Base-by-base conservation (phyloP, 2,113 vertebrate genomes). In the Sinosuthora webbiana region DNA sequence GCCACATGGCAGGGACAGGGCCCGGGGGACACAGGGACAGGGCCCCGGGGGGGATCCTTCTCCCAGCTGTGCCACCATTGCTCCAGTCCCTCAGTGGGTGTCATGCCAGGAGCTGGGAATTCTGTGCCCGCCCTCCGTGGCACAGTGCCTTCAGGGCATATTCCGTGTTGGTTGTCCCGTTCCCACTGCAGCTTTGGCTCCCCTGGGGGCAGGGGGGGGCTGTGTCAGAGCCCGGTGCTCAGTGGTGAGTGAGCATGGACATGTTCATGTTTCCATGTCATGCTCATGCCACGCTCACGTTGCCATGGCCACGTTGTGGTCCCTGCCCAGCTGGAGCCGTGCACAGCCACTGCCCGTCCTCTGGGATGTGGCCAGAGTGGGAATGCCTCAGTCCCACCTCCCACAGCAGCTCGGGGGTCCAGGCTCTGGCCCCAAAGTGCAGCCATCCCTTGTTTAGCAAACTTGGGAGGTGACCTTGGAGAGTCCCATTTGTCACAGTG, bases 161-260 rank as follows among this genome's bases (percentile, higher is more conserved):
- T 13, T 23, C 31, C 2, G 1, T 2, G 0, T 5, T 2, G 4
- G 18, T 6, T 6, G 0, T 15, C 28, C 42, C 1, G 0, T 28
- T 69, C 53, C 78, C 0, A 0, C 13, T 12, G 59, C 27, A 83
- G 19, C 15, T 11, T 2, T 7, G 7, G 19, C 56, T 22, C 24
- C 83, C 68, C 49, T 25, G n/a, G 33, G 52, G 39, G 25, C 23
- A 50, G 81, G 33, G 69, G 7, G 17, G 41, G 11, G 10, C 27
- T 41, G 80, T 65, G 7, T 30, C 64, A 39, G 62, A 25, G 52
- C 41, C 50, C 17, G 59, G 45, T 13, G 24, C 44, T 39, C 31
- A 2, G 4, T 0, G 11, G 2, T 45, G 27, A 64, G n/a, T 15
- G 50, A 15, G 73, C 49, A 7, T 0, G 18, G 23, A 12, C 8